These are phyloP conservation scores for Hirundo rustica DNA, from an alignment of 2,797 vertebrate genomes.

Conservation along the genomic window DNA sequence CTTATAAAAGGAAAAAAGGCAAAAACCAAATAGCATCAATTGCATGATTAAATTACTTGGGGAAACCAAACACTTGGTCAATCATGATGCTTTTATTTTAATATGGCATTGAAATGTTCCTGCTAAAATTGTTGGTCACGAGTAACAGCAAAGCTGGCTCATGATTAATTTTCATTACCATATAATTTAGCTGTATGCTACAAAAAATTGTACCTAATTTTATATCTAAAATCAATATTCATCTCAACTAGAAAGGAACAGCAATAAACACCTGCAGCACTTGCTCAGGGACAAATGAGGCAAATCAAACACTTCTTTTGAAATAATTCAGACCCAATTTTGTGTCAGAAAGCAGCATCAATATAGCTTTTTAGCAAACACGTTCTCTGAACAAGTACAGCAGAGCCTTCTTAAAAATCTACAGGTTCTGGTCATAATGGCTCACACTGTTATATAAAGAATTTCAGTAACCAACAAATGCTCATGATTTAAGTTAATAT, in stretches of 20 bases:
- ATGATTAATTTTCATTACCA: slow-evolving; percentile 7
- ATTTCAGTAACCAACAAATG: background rate
- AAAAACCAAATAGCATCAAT: background rate
- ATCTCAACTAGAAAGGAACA: background rate
- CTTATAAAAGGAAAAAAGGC: background rate
- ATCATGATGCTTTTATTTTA: background rate
- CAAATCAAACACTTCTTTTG: background rate
- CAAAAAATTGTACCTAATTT: background rate
- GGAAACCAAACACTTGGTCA: background rate
- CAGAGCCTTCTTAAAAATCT: background rate
- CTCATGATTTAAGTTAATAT: background rate
- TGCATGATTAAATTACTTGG: background rate
- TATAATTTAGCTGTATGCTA: background rate
- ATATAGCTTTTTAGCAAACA: background rate
- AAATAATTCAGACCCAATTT: background rate
- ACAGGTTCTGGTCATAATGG: background rate
- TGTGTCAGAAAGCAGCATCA: background rate
- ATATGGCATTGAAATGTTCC: background rate
- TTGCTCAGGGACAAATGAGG: background rate
- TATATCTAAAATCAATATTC: slow-evolving; percentile 27
- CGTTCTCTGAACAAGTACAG: background rate
- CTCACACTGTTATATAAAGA: background rate
- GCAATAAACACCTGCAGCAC: background rate
- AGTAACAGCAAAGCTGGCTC: background rate
- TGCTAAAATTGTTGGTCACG: background rate